Evolutionary conservation across 2,113 vertebrate genomes (phyloP), one percentile per base, ranked within the genome.

Genomic region (Verasper variegatus): DNA sequence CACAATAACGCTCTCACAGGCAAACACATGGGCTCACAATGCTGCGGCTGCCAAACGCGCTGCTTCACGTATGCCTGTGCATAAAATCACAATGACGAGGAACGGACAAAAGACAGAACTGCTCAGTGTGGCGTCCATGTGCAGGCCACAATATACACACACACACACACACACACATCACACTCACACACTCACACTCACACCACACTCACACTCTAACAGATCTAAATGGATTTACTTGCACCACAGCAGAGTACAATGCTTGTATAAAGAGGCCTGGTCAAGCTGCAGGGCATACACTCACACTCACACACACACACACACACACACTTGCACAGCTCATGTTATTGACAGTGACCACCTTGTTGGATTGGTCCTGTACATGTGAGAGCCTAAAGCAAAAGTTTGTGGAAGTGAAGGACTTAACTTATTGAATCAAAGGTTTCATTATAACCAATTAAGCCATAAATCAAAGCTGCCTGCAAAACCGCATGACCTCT

Each of bases 1-100:
- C 88, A 93, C 90, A 92, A 91, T 89, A 81, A 54, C 87, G 45
- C 60, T 71, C 85, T 92, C 81, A 88, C 77, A 91, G 76, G 45
- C 26, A 52, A 87, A 83, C 86, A 83, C 89, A 89, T 77, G 84
- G 83, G 68, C 59, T 78, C 80, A 84, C 86, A 88, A 83, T 77
- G 76, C 80, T 54, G 63, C 5, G 51, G 74, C 81, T 78, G 68
- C 72, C 77, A 65, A 78, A 80, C 68, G 71, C 68, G 17, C 85
- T 74, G 84, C 80, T 78, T 69, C 89, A 90, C 71, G 73, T 88
- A 92, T 86, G 86, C 80, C 59, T 81, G 79, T 68, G 87, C 80
- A 84, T 81, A 88, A 85, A 82, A 90, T 93, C 80, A 81, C 67
- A 77, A 68, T 82, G 88, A 88, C 85, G 78, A 77, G 82, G 49